phyloP scores from a whole-genome alignment of 2,888 invertebrate genomes.

The Cantharis nigra region DNA sequence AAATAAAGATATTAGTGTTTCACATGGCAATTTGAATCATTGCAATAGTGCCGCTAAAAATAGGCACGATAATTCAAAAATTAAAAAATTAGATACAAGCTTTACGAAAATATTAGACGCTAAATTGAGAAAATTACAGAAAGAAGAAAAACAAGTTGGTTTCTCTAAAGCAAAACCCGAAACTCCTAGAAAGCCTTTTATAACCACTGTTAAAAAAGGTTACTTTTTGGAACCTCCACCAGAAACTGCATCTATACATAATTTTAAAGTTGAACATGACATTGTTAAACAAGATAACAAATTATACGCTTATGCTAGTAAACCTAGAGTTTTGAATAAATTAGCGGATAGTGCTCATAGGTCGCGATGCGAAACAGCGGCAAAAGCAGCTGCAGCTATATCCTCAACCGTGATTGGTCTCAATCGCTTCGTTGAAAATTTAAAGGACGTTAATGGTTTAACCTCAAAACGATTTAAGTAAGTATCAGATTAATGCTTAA shows the following conservation, averaged over 20 bases:
- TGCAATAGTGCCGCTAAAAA: constrained; percentile 45
- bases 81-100: constrained; percentile 54
- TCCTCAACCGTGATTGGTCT: constrained; percentile 44
- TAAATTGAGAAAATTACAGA: constrained; percentile 71
- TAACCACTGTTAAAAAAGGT: constrained; percentile 80
- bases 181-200: constrained; percentile 63
- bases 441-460: constrained; percentile 38
- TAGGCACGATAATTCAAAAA: constrained; percentile 48
- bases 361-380: constrained; percentile 50
- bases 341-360: constrained; percentile 45
- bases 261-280: constrained; percentile 52
- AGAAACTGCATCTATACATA: constrained; percentile 69
- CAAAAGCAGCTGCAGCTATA: constrained; percentile 48
- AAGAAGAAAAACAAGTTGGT: constrained; percentile 55
- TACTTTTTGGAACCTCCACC: constrained; percentile 79
- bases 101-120: constrained; percentile 75
- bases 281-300: constrained; percentile 47
- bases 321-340: constrained; percentile 61
- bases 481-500: constrained; percentile 12
- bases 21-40: constrained; percentile 55
- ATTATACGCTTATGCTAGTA: constrained; percentile 70
- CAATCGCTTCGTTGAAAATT: constrained; percentile 28
- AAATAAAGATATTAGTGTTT: constrained; percentile 53
- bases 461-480: constrained; percentile 35
- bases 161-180: constrained; percentile 35